phyloP scores from a whole-genome alignment of 2,888 invertebrate genomes.

The Xylota segnis region DNA sequence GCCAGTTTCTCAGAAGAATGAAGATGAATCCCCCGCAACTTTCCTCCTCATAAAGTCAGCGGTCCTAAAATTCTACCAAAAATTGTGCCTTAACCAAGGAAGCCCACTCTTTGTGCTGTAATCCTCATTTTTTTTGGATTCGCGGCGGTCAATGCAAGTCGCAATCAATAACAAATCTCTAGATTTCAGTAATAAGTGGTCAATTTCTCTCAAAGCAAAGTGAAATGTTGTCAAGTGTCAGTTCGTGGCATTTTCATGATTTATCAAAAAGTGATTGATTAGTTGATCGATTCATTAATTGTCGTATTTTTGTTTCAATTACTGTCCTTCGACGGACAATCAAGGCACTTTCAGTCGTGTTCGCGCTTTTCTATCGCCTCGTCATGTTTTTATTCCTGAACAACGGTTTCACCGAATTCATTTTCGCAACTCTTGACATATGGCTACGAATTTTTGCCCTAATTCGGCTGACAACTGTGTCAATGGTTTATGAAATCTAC shows the following conservation, averaged over 20 bases:
- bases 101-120: too few species aligned
- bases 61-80: too few species aligned
- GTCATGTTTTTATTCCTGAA: slow-evolving; percentile 9
- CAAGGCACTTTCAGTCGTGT: background rate
- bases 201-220: background rate
- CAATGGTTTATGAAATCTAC: slow-evolving; percentile 50
- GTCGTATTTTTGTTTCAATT: background rate
- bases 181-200: too few species aligned
- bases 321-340: background rate
- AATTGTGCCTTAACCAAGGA: too few species aligned
- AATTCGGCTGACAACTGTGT: slow-evolving; percentile 36
- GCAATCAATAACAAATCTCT: too few species aligned
- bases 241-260: background rate
- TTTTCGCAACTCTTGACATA: slow-evolving; percentile 22
- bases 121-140: too few species aligned
- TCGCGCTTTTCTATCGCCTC: background rate
- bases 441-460: slow-evolving; percentile 70
- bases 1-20: too few species aligned
- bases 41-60: too few species aligned
- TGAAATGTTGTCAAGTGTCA: background rate
- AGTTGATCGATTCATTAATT: background rate
- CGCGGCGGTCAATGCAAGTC: too few species aligned
- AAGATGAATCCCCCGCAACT: too few species aligned
- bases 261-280: slow-evolving; percentile 16
- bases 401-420: slow-evolving; percentile 10